phyloP scores from a whole-genome alignment of 1,140 invertebrate species.

The Zophobas morio region DNA sequence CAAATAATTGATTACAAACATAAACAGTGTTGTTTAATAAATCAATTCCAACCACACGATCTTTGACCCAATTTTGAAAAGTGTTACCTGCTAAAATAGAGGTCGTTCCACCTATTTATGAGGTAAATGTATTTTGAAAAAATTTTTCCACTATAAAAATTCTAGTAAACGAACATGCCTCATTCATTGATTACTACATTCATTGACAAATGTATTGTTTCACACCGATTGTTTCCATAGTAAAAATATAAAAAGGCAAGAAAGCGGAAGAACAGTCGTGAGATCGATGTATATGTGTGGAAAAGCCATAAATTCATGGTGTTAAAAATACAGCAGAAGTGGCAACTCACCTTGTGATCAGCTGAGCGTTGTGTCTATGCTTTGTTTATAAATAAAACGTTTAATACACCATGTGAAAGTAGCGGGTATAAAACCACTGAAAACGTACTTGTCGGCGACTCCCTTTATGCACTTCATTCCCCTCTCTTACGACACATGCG shows the following conservation, averaged over 20 bases:
- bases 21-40: not conserved
- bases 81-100: not conserved
- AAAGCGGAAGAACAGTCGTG: not conserved
- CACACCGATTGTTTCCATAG: slow-evolving; percentile 1
- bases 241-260: slow-evolving; percentile 4
- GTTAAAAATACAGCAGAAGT: slow-evolving; percentile 12
- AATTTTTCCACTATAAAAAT: not conserved
- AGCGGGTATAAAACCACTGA: slow-evolving; percentile 30
- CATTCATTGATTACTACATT: slow-evolving; percentile 18
- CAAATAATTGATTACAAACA: too few relatives aligned
- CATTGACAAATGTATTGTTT: slow-evolving; percentile 7
- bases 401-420: slow-evolving; percentile 37
- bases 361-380: slow-evolving; percentile 21
- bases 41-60: not conserved
- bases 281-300: not conserved
- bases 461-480: slow-evolving; percentile 28
- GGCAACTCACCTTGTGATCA: slow-evolving; percentile 33
- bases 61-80: slow-evolving; percentile 14
- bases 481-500: slow-evolving; percentile 25
- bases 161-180: not conserved
- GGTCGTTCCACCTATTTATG: not conserved
- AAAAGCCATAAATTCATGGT: not conserved
- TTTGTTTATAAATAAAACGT: slow-evolving; percentile 40
- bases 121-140: too few relatives aligned
- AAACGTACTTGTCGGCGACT: slow-evolving; percentile 27